Percentiles rank a stretch among this genome's conserved stretches.
Evolutionary conservation across 2,113 vertebrate species (phyloP).

Genomic region (Eonycteris spelaea): DNA sequence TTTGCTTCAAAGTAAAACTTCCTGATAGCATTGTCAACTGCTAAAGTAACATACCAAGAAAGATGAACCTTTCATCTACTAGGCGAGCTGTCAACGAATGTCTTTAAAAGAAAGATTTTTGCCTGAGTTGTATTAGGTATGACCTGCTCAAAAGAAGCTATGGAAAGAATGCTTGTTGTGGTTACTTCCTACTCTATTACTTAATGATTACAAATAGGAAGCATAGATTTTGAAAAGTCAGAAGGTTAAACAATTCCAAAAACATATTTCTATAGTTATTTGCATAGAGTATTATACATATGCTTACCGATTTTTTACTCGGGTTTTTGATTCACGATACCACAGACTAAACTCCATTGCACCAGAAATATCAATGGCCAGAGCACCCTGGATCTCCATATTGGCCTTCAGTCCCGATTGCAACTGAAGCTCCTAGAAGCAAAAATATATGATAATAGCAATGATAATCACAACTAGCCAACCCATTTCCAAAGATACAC

Average conservation of each 20-base stretch:
- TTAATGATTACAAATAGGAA: background rate
- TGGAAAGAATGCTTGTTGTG: background rate
- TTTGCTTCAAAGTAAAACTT: background rate
- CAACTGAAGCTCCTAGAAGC: conserved; percentile 89
- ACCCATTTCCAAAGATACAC: background rate
- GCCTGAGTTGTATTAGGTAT: background rate
- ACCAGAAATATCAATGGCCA: conserved; percentile 96
- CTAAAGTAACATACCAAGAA: background rate
- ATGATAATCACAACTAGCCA: background rate
- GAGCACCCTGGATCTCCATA: conserved; percentile 89
- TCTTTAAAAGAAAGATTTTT: background rate
- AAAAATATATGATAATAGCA: background rate
- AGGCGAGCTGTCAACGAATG: background rate
- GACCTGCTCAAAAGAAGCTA: background rate
- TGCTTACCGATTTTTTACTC: conserved; percentile 93
- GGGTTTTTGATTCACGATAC: conserved; percentile 98
- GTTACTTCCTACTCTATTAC: background rate
- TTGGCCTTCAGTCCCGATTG: conserved; percentile 92
- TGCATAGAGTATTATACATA: background rate
- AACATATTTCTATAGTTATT: background rate
- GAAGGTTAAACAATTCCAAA: background rate
- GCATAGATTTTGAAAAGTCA: background rate
- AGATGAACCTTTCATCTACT: background rate
- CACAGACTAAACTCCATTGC: conserved; percentile 99
- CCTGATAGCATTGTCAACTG: background rate